These are phyloP conservation scores for Fistularia commersonii DNA, from an alignment of 2,797 vertebrate species.

Conservation along the genomic window DNA sequence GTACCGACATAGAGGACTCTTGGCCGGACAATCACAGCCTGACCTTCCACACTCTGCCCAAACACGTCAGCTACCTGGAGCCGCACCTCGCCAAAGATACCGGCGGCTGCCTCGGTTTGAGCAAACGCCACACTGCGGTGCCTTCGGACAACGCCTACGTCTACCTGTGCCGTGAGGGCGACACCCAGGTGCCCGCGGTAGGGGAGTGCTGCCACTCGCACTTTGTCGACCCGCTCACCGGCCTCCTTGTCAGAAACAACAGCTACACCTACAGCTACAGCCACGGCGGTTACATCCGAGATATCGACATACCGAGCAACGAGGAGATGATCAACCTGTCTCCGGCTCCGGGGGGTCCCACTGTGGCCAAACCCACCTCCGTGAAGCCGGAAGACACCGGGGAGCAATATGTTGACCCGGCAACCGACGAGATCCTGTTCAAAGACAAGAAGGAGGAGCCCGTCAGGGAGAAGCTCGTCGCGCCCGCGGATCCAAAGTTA, in stretches of 20 bases:
- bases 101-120: conserved; percentile 66
- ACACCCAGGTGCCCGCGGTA: conserved; percentile 50
- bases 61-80: conserved; percentile 67
- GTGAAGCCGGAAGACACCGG: conserved; percentile 39
- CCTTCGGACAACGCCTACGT: conserved; percentile 67
- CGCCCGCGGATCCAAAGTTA: conserved; percentile 39
- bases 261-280: conserved; percentile 53
- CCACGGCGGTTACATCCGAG: conserved; percentile 60
- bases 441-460: conserved; percentile 43
- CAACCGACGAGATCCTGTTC: conserved; percentile 11
- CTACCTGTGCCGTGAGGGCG: conserved; percentile 71
- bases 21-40: conserved; percentile 72
- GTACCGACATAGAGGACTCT: conserved; percentile 76
- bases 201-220: conserved; percentile 72
- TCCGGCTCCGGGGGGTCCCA: conserved; percentile 64
- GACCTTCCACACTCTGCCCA: conserved; percentile 63
- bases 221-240: conserved; percentile 78
- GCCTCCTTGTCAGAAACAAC: conserved; percentile 69
- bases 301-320: conserved; percentile 44
- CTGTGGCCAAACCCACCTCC: conserved; percentile 51
- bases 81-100: conserved; percentile 66
- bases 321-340: conserved; percentile 69
- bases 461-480: conserved; percentile 45
- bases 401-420: conserved; percentile 58
- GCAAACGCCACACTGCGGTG: conserved; percentile 56